These are phyloP conservation scores for Oceanites oceanicus DNA, from an alignment of 2,113 vertebrate species.

Conservation along the genomic window DNA sequence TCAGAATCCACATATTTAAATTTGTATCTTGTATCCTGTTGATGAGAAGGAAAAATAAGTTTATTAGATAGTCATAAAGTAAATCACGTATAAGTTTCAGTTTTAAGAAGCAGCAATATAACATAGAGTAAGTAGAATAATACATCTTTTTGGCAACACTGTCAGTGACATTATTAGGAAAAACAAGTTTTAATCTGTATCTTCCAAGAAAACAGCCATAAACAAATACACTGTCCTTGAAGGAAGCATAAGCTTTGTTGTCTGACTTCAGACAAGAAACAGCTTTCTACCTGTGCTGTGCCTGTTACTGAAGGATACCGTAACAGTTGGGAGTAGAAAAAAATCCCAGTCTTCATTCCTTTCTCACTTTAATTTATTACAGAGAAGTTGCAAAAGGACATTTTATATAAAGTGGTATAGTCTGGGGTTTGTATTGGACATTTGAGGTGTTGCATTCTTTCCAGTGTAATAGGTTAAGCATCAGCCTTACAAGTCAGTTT, in stretches of 20 bases:
- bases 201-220: background rate
- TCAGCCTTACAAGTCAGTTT: background rate
- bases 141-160: background rate
- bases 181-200: background rate
- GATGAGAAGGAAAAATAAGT: background rate
- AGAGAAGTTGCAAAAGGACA: background rate
- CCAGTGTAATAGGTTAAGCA: background rate
- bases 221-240: background rate
- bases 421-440: background rate
- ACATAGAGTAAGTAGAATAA: background rate
- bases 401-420: background rate
- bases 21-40: conserved; percentile 39
- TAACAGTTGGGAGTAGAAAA: background rate
- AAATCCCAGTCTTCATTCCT: background rate
- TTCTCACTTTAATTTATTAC: background rate
- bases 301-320: background rate
- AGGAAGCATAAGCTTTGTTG: background rate
- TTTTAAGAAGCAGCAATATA: background rate
- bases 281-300: background rate
- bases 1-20: conserved; percentile 64
- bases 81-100: background rate
- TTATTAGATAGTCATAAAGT: background rate
- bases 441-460: background rate
- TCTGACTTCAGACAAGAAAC: background rate
- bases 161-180: background rate